Conservation (phyloP, 2,797 vertebrate genomes). For the Monodelphis domestica region DNA sequence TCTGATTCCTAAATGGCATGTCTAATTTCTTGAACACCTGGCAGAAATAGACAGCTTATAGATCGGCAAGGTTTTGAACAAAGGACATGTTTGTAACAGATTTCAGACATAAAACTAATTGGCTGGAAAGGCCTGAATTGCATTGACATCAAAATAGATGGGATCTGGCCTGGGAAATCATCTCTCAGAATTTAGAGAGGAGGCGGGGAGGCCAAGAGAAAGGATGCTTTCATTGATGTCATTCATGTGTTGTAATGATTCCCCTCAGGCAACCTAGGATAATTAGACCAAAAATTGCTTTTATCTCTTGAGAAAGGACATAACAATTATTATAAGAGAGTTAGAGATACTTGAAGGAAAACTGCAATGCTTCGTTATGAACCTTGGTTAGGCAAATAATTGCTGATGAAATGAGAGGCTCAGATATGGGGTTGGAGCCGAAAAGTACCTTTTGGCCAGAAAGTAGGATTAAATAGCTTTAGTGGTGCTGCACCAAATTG, state of each 20-base stretch:
- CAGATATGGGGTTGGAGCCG: neutral
- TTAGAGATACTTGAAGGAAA: conserved; percentile 38
- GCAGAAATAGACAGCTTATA: conserved; percentile 45
- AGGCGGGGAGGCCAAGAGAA: neutral
- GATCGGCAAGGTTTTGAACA: conserved; percentile 2
- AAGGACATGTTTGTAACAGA: conserved; percentile 12
- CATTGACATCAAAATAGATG: neutral
- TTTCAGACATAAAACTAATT: conserved; percentile 42
- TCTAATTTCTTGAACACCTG: conserved; percentile 27
- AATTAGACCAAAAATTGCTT: conserved; percentile 34
- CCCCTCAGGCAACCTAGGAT: neutral
- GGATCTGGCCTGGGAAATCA: neutral
- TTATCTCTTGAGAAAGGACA: conserved; percentile 9
- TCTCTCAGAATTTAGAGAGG: neutral
- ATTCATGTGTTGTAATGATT: neutral
- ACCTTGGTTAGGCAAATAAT: neutral
- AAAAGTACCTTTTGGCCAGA: neutral
- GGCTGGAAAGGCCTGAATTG: conserved; percentile 25
- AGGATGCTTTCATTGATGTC: conserved; percentile 3
- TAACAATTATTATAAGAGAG: conserved; percentile 18
- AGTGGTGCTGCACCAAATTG: neutral
- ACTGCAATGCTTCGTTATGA: neutral
- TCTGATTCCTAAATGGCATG: neutral
- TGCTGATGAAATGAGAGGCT: conserved; percentile 3
- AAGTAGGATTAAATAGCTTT: neutral